Percentiles rank a stretch among this genome's conserved stretches.
Evolutionary conservation across 2,113 vertebrate genomes (phyloP).

Genomic region (Ellobius talpinus): DNA sequence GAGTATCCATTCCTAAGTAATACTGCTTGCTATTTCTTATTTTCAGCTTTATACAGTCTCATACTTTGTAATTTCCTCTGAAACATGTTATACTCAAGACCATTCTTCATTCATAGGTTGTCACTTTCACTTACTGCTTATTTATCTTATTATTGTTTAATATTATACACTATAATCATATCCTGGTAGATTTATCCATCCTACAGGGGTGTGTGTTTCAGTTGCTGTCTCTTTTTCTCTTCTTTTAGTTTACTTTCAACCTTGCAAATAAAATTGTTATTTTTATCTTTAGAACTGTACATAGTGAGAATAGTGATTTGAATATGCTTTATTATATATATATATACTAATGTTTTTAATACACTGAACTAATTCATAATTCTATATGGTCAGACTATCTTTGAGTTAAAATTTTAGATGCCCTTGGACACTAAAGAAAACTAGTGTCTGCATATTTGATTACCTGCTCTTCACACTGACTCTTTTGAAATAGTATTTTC

Average conservation of each 20-base stretch:
- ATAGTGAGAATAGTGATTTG: background rate
- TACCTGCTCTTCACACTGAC: no score
- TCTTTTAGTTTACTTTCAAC: background rate
- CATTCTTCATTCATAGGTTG: background rate
- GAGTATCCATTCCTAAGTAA: background rate
- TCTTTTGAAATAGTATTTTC: background rate
- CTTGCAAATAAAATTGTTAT: constrained; percentile 1
- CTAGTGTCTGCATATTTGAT: background rate
- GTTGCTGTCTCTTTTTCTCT: background rate
- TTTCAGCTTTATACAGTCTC: background rate
- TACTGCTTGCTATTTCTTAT: background rate
- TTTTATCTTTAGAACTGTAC: background rate
- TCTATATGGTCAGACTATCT: background rate
- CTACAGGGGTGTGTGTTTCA: background rate
- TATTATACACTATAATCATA: background rate
- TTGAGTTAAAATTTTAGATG: background rate
- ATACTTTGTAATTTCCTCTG: background rate
- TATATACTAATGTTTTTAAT: background rate
- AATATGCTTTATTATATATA: background rate
- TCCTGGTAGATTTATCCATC: background rate
- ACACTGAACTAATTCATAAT: background rate
- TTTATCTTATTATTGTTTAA: background rate
- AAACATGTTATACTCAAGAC: background rate
- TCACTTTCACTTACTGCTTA: background rate
- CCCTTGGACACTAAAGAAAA: background rate